Evolutionary conservation across 2,888 invertebrate species (phyloP).

Genomic region (Aphodius sticticus): DNA sequence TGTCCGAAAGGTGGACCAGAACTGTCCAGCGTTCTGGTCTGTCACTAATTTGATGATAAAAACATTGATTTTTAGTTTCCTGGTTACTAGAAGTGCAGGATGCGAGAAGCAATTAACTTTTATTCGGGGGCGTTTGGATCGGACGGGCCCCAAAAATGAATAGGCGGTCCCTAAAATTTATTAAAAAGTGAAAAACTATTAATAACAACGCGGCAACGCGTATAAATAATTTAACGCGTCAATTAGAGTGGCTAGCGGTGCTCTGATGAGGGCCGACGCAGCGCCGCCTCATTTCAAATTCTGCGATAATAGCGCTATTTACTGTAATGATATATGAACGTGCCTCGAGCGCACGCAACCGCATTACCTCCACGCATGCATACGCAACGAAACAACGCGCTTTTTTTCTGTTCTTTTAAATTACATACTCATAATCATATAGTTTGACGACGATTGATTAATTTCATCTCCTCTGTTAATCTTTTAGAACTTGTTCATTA

Average conservation of each 20-base stretch:
- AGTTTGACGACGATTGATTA: no score
- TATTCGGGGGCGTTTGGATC: not conserved
- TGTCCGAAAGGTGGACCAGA: no score
- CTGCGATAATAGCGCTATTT: constrained; percentile 40
- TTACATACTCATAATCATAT: no score
- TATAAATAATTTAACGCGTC: constrained; percentile 39
- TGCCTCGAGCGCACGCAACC: constrained; percentile 38
- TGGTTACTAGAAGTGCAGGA: not conserved
- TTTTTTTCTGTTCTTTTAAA: not conserved
- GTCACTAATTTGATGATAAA: no score
- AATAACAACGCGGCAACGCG: constrained; percentile 30
- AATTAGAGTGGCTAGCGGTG: constrained; percentile 32
- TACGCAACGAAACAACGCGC: not conserved
- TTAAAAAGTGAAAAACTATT: not conserved
- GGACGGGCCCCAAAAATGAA: not conserved
- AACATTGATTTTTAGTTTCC: no score
- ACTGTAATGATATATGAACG: constrained; percentile 38
- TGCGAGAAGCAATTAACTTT: not conserved
- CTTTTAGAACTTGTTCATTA: no score
- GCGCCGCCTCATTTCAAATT: constrained; percentile 33
- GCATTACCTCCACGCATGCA: not conserved
- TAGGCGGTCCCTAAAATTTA: not conserved
- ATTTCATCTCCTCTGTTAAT: no score
- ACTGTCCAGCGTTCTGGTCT: no score
- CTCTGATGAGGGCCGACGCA: not conserved